Percentiles rank a stretch among this genome's conserved stretches.
Evolutionary conservation across 1,140 invertebrate species (phyloP).

Genomic region (Drosophila chauvacae): DNA sequence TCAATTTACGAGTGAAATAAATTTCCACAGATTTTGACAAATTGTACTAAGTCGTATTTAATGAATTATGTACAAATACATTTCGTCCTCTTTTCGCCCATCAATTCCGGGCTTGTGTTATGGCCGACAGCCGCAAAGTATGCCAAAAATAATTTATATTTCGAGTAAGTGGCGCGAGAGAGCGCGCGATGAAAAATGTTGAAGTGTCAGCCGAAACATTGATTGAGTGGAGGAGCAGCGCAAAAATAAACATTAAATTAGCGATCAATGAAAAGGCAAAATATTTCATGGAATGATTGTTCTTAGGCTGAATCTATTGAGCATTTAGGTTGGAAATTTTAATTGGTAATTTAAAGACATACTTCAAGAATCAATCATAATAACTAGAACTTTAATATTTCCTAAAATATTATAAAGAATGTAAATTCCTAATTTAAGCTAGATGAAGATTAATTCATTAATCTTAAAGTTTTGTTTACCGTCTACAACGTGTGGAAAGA

Average conservation of each 20-base stretch:
- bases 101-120: conserved; percentile 31
- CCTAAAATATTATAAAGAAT: too few species aligned
- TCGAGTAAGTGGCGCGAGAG: background rate
- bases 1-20: conserved; percentile 53
- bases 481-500: background rate
- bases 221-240: conserved; percentile 1
- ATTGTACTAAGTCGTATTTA: conserved; percentile 43
- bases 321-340: background rate
- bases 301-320: background rate
- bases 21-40: conserved; percentile 48
- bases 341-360: background rate
- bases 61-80: conserved; percentile 49
- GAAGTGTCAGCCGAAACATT: conserved; percentile 10
- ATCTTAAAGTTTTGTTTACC: background rate
- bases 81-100: conserved; percentile 32
- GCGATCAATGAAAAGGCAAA: conserved; percentile 3
- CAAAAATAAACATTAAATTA: conserved; percentile 2
- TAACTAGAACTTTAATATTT: too few species aligned
- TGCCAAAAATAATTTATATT: conserved; percentile 36
- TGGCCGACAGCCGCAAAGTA: conserved; percentile 41
- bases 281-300: background rate
- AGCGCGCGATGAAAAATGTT: conserved; percentile 3
- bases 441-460: background rate
- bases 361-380: background rate
- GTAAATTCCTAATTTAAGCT: background rate